phyloP scores from a whole-genome alignment of 1,140 invertebrate genomes.

The Adelges cooleyi region DNA sequence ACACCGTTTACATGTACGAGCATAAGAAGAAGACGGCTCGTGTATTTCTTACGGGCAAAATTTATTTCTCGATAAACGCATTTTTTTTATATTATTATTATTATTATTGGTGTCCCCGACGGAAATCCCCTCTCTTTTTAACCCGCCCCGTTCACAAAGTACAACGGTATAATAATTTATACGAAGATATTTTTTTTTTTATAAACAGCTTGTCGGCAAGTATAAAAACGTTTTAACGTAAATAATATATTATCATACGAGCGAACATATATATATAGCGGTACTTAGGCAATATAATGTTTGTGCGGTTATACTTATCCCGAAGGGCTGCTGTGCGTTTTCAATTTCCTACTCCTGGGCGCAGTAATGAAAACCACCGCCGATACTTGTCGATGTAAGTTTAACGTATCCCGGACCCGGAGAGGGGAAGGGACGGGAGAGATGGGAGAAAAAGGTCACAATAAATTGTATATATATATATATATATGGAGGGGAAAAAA shows the following conservation, averaged over 20 bases:
- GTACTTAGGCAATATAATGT: slow-evolving; percentile 24
- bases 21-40: too few relatives aligned
- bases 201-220: background rate
- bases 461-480: too few relatives aligned
- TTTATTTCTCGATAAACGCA: background rate
- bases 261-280: background rate
- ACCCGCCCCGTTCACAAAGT: too few relatives aligned
- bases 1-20: too few relatives aligned
- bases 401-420: background rate
- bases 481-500: too few relatives aligned
- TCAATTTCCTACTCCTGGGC: slow-evolving; percentile 18
- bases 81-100: slow-evolving; percentile 2
- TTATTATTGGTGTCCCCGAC: background rate
- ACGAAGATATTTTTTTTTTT: background rate
- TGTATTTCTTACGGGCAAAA: background rate
- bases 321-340: background rate
- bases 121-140: background rate
- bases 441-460: slow-evolving; percentile 10
- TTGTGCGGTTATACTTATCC: slow-evolving; percentile 22
- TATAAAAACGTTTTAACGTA: slow-evolving; percentile 20
- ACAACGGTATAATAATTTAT: slow-evolving; percentile 6
- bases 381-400: slow-evolving; percentile 25
- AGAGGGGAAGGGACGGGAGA: background rate
- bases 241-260: slow-evolving; percentile 23
- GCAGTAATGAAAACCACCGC: slow-evolving; percentile 29